Evolutionary conservation across 2,113 vertebrate genomes (phyloP), one percentile per base, ranked within the genome.

Genomic region (Cettia cetti): DNA sequence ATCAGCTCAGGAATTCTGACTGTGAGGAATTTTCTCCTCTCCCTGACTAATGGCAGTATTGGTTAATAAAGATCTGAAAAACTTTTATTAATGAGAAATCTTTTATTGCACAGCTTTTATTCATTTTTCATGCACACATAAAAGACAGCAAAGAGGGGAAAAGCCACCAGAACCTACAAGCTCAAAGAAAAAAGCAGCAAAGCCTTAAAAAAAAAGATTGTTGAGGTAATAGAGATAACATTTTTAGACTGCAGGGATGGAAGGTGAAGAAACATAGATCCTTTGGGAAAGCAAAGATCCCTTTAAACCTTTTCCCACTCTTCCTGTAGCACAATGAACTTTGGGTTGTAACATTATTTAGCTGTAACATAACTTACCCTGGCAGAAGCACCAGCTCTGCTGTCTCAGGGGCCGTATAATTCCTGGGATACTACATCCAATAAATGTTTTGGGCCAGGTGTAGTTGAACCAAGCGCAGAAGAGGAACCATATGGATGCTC

Each of bases 281-380:
- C 68, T 92, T 45, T 77, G 92, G 94, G 95, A 94, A 50, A 57
- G 60, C 54, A 74, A 92, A 76, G 57, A 83, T 94, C 68, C 59
- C 72, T 89, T 81, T 93, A 95, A 94, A 90, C 76, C 64, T 93
- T 92, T 83, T 82, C 71, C 64, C 60, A 74, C 76, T 2, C 33
- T 66, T 81, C 54, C 47, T 50, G 59, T 45, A 44, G 39, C 54
- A 86, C 76, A 61, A 69, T 65, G 68, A 88, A 88, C 87, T 83
- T 88, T 88, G 35, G 72, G 68, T 6, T 78, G 76, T 81, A 86
- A 91, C 54, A 27, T 85, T 88, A 82, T 83, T 96, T 59, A 95
- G 79, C 80, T 86, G 47, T 20, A 83, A 61, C 27, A 49, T 86
- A 94, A 92, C 79, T 95, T 92, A 88, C 53, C 84, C 83, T 75